phyloP scores from a whole-genome alignment of 2,797 vertebrate genomes.

The Leuciscus waleckii region DNA sequence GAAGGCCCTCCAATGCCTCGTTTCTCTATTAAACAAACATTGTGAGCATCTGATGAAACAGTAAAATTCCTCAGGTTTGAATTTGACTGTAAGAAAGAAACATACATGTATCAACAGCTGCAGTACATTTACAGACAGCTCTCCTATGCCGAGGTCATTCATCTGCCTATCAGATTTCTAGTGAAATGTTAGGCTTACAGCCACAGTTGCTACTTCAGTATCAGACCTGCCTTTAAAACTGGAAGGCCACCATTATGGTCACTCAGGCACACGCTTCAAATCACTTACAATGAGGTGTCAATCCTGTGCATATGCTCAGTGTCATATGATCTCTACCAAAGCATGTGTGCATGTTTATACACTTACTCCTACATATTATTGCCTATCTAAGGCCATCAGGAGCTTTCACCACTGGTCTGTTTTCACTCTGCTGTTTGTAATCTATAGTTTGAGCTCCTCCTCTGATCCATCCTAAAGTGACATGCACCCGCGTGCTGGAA shows the following conservation, averaged over 20 bases:
- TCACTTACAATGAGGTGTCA: constrained; percentile 54
- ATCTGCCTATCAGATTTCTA: constrained; percentile 29
- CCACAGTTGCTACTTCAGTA: constrained; percentile 35
- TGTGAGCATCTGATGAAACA: not conserved
- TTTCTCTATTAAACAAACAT: not conserved
- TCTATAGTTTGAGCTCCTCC: constrained; percentile 48
- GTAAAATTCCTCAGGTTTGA: not conserved
- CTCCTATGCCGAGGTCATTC: constrained; percentile 33
- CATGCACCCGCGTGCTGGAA: constrained; percentile 25
- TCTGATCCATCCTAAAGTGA: constrained; percentile 44
- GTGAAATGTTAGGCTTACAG: constrained; percentile 42
- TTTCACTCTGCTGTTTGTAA: constrained; percentile 50
- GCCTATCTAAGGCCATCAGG: constrained; percentile 49
- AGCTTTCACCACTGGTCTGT: constrained; percentile 54
- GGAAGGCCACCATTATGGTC: constrained; percentile 34
- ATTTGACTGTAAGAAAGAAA: constrained; percentile 6
- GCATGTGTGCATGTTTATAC: constrained; percentile 34
- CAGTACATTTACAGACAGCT: constrained; percentile 35
- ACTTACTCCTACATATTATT: constrained; percentile 31
- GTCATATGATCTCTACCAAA: constrained; percentile 33
- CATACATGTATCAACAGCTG: constrained; percentile 32
- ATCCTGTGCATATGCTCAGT: constrained; percentile 36
- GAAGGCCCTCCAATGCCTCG: not conserved
- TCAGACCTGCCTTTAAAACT: constrained; percentile 19
- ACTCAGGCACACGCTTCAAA: constrained; percentile 44